Base-by-base conservation (phyloP, 2,888 invertebrate species). In the Steinernema hermaphroditum region DNA sequence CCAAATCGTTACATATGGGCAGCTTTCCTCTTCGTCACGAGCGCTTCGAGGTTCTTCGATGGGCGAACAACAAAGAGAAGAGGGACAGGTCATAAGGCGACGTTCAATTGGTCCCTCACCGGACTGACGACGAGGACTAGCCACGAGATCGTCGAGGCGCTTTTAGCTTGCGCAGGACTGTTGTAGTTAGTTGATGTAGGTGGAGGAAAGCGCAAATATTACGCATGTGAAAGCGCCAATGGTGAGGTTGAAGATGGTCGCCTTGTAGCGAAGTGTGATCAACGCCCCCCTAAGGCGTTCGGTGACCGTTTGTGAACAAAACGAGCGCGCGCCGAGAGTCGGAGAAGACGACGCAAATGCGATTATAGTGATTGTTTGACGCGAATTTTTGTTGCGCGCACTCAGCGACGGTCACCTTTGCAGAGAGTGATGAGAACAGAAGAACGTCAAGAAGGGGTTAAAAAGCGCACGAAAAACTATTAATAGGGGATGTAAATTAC, bases 301-400 rank as follows among this genome's bases (percentile, higher is more conserved):
- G 46, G n/a, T 46, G n/a, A 46, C 46, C 22, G 6, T 4, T 46
- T 46, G 9, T n/a, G 46, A 46, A 46, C 46, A 46, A 46, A 46
- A 46, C 46, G 46, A 46, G 9, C 6, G 46, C 46, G 46, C 46
- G 46, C 46, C 46, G 46, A 46, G 46, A 46, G 46, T 46, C 46
- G 46, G 22, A 46, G 46, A 46, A 46, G 46, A 46, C 37, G 37
- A 37, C 37, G 4, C 37, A 37, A 37, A 37, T 46, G 46, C 46
- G 46, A 46, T 46, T 46, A 46, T 46, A 46, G 46, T 46, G 46
- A 46, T 46, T 46, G 46, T 46, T 46, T 46, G 46, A 46, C 46
- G 22, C 16, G 46, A 46, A 46, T 46, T 46, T 41, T 46, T 46
- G 46, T 46, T 46, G 46, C 46, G 46, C 46, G 46, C 37, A 37